phyloP scores from a whole-genome alignment of 2,797 vertebrate species.

The Arrhamphus sclerolepis region DNA sequence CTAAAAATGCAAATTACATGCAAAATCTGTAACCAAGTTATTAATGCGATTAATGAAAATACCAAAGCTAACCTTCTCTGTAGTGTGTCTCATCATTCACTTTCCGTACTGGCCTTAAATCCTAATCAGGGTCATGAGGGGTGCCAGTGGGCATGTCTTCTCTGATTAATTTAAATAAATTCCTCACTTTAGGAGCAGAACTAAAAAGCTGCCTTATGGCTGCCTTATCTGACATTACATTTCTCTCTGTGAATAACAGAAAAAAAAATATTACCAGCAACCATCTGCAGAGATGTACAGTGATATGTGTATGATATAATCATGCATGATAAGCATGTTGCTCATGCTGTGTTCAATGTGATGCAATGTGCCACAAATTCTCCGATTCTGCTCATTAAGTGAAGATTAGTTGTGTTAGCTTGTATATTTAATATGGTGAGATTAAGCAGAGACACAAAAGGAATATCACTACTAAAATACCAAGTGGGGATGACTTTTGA shows the following conservation, averaged over 20 bases:
- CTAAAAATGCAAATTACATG: no score
- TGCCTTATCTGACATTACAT: no score
- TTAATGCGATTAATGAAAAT: neutral
- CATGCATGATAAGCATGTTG: neutral
- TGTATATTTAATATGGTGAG: neutral
- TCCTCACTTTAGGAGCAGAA: no score
- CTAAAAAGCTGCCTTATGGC: no score
- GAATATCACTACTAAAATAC: no score
- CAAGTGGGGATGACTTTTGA: no score
- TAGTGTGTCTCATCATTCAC: no score
- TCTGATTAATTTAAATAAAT: no score
- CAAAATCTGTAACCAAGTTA: neutral
- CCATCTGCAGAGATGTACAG: neutral
- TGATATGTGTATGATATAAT: neutral
- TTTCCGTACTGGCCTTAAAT: no score
- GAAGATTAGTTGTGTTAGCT: conserved; percentile 9
- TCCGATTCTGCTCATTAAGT: conserved; percentile 13
- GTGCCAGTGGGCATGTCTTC: no score
- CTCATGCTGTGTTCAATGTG: conserved; percentile 10
- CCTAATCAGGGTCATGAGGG: no score
- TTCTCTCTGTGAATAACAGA: no score
- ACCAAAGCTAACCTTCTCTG: neutral
- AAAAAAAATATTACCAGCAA: neutral
- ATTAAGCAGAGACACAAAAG: neutral
- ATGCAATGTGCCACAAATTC: neutral